Evolutionary conservation across 2,113 vertebrate species (phyloP).

Genomic region (Indicator indicator): DNA sequence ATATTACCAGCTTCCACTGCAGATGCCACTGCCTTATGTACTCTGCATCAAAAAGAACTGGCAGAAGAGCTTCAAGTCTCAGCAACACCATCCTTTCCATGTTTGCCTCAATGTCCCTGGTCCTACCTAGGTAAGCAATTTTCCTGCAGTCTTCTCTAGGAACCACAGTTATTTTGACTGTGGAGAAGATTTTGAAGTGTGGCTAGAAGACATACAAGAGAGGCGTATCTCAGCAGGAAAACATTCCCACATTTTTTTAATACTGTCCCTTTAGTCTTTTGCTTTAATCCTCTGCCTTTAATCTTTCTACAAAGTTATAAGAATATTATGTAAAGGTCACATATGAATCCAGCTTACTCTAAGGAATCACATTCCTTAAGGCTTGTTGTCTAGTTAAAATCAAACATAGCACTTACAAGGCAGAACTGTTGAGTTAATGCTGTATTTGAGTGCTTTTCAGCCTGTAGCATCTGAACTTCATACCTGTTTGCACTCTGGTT

Average conservation of each 20-base stretch:
- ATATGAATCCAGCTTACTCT: not conserved
- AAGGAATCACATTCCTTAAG: not conserved
- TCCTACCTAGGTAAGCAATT: not conserved
- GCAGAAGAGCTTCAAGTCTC: not conserved
- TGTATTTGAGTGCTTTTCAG: not conserved
- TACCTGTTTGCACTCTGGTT: not conserved
- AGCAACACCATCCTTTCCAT: not conserved
- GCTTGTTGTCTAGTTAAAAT: not conserved
- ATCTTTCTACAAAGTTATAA: not conserved
- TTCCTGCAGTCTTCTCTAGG: not conserved
- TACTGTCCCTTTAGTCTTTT: not conserved
- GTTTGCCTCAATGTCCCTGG: not conserved
- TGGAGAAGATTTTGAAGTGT: not conserved
- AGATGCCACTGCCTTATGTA: not conserved
- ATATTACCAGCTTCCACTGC: not conserved
- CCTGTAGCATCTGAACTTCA: not conserved
- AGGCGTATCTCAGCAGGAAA: not conserved
- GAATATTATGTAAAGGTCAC: not conserved
- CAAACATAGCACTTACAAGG: not conserved
- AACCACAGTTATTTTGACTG: not conserved
- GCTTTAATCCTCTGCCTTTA: not conserved
- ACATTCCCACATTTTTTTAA: not conserved
- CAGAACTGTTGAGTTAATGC: not conserved
- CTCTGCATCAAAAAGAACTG: not conserved
- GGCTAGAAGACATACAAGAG: not conserved